A percentile compares a stretch with the other conserved stretches of the same genome.
These are phyloP conservation scores for Apolygus lucorum DNA, from an alignment of 1,140 invertebrate species.

Conservation along the genomic window DNA sequence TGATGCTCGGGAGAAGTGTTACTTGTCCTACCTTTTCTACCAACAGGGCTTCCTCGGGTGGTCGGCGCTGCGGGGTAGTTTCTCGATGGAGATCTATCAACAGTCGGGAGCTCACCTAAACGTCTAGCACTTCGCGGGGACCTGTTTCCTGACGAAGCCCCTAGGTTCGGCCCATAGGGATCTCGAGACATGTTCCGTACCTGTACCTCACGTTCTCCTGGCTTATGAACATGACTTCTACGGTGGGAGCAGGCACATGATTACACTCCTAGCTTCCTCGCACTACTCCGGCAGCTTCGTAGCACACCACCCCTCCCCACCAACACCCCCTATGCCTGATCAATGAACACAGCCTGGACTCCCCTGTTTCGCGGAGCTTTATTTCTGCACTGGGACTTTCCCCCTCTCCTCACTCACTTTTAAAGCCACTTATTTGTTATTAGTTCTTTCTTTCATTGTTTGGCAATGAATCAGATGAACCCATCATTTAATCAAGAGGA, in stretches of 20 bases:
- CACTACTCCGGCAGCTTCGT: constrained; percentile 8
- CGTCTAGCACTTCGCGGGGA: constrained; percentile 53
- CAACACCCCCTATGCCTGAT: constrained; percentile 18
- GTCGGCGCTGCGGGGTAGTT: constrained; percentile 51
- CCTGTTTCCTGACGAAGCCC: constrained; percentile 44
- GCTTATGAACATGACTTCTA: background rate
- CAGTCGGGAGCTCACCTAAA: constrained; percentile 63
- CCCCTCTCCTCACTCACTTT: background rate
- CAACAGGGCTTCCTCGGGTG: constrained; percentile 48
- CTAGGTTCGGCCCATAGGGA: constrained; percentile 52
- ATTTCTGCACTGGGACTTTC: background rate
- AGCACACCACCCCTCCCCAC: background rate
- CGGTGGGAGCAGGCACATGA: background rate
- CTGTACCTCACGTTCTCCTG: constrained; percentile 13
- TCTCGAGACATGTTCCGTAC: constrained; percentile 53
- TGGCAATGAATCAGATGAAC: too few species aligned
- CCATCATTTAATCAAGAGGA: too few species aligned
- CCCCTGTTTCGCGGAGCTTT: constrained; percentile 2
- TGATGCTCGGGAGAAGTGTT: constrained; percentile 50
- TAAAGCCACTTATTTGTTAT: background rate
- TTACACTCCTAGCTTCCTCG: constrained; percentile 15
- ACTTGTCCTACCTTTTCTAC: constrained; percentile 41
- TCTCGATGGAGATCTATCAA: constrained; percentile 71
- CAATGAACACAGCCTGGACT: constrained; percentile 26
- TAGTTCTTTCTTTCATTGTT: background rate